These are phyloP conservation scores for Drosophila tristis DNA, from an alignment of 1,140 invertebrate species.

Conservation along the genomic window DNA sequence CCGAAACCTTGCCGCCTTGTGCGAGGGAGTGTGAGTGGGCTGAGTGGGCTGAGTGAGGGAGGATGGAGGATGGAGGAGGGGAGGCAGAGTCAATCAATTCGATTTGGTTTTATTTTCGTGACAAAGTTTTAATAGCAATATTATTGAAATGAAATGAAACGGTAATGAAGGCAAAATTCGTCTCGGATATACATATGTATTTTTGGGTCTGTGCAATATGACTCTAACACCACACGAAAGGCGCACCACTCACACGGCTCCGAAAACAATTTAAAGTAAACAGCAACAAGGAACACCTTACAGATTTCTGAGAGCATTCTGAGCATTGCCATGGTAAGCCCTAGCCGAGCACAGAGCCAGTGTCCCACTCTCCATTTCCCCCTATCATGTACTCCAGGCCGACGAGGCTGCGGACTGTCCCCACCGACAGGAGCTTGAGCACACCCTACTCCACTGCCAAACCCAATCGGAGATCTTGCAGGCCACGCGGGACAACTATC, in stretches of 20 bases:
- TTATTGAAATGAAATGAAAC: conserved; percentile 80
- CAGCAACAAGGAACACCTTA: conserved; percentile 10
- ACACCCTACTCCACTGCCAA: conserved; percentile 65
- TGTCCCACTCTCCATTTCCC: not conserved
- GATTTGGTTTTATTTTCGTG: conserved; percentile 78
- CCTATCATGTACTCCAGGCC: conserved; percentile 24
- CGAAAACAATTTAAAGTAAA: conserved; percentile 47
- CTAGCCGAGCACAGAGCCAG: too few relatives aligned
- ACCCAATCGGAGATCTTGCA: conserved; percentile 56
- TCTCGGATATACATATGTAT: conserved; percentile 37
- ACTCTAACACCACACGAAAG: conserved; percentile 64
- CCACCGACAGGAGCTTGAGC: conserved; percentile 67
- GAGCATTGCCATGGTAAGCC: conserved; percentile 58
- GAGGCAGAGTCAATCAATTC: conserved; percentile 7
- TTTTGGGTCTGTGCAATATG: conserved; percentile 30
- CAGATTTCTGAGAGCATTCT: not conserved
- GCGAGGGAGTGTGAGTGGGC: not conserved
- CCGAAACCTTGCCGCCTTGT: conserved; percentile 46
- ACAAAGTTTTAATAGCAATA: conserved; percentile 83
- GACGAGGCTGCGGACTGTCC: conserved; percentile 59
- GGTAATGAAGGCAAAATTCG: conserved; percentile 75
- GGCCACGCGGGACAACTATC: conserved; percentile 57
- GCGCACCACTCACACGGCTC: conserved; percentile 42
- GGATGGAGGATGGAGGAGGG: too few relatives aligned
- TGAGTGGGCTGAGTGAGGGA: too few relatives aligned